Base-by-base conservation (phyloP, 2,888 invertebrate species). In the Andrena marginata region DNA sequence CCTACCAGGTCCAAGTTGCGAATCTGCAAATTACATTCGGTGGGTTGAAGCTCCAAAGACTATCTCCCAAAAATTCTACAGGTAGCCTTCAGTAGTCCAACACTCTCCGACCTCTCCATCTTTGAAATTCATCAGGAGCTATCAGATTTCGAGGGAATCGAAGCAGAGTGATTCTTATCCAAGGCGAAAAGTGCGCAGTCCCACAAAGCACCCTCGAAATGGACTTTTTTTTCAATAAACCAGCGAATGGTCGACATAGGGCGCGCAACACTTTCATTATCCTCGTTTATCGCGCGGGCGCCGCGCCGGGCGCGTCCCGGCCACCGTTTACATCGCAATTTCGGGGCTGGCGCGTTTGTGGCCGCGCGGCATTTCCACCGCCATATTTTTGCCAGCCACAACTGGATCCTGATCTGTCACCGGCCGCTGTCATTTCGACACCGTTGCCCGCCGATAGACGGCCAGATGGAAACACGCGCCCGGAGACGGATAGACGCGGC, bases 361-460 rank as follows among this genome's bases (percentile, higher is more conserved):
- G 79, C 29, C 23, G 8, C 13, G 26, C 48, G 49, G 48, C 78
- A 85, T 80, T 85, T 82, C 84, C 86, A 63, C 63, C 63, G 77
- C 56, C 84, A 78, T 86, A 86, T 87, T 87, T 87, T 86, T 85
- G 69, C 49, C 60, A 33, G 63, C 77, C 83, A 59, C 84, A 77
- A 77, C 71, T 64, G 78, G 76, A 68, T 33, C 33, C 78, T 51
- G 78, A 82, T 82, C 85, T 84, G 84, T 85, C 85, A 84, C 62
- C 70, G 77, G 64, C 67, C 67, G 67, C 65, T 69, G 84, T 87
- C 85, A 77, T 86, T 87, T 87, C 87, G 82, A 82, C 82, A 78
- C 76, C 54, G 72, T 81, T 49, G 77, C 79, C 54, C 64, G 33
- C 54, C 65, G 62, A 67, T 51, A 42, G 54, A 59, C 56, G 51